phyloP scores from a whole-genome alignment of 2,888 invertebrate genomes.

The Strigamia transsilvanica region DNA sequence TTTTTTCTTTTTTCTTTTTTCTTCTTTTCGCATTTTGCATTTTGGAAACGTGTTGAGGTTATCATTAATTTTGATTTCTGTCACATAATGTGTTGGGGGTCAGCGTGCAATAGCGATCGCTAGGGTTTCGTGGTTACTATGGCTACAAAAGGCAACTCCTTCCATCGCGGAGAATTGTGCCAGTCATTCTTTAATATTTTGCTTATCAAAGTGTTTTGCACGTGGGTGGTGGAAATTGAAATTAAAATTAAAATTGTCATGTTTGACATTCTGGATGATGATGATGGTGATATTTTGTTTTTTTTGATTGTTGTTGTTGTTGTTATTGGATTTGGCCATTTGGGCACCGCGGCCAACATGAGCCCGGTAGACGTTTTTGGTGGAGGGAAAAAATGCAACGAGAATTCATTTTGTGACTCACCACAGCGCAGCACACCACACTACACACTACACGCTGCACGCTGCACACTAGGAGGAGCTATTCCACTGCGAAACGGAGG shows the following conservation, averaged over 20 bases:
- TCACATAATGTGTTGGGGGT: slow-evolving; percentile 14
- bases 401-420: slow-evolving; percentile 16
- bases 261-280: background rate
- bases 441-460: no score
- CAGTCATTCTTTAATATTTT: slow-evolving; percentile 36
- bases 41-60: background rate
- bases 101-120: no score
- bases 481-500: background rate
- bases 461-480: no score
- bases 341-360: no score
- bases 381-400: background rate
- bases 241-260: background rate
- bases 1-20: no score
- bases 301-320: no score
- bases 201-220: background rate
- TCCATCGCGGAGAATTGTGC: background rate
- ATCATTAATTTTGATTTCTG: slow-evolving; percentile 30
- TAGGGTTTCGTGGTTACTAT: background rate
- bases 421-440: no score
- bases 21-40: background rate
- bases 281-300: no score
- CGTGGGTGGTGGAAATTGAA: background rate
- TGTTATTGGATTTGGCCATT: no score
- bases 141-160: background rate
- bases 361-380: background rate